Evolutionary conservation across 2,888 invertebrate species (phyloP).

Genomic region (Crocallis elinguaria): DNA sequence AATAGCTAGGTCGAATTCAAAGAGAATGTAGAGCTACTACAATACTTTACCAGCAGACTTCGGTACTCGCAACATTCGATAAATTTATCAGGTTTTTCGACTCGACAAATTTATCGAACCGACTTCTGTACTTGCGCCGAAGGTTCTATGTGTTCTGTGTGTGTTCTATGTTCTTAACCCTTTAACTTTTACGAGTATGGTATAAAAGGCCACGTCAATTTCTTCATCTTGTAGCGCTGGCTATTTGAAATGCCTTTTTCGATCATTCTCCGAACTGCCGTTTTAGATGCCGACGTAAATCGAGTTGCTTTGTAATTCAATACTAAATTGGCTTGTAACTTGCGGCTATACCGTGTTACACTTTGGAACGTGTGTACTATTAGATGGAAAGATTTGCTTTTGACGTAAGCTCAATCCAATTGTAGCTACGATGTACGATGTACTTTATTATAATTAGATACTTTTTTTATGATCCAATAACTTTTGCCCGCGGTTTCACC

Average conservation of each 20-base stretch:
- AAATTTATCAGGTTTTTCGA: no score
- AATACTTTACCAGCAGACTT: no score
- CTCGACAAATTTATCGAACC: not conserved
- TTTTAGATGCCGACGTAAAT: conserved; percentile 17
- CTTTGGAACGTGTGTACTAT: conserved; percentile 3
- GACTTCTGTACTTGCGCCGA: not conserved
- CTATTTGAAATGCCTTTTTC: conserved; percentile 19
- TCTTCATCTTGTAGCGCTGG: conserved; percentile 4
- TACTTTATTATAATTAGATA: no score
- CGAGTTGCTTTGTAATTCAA: conserved; percentile 18
- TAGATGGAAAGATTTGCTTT: not conserved
- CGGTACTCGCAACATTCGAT: no score
- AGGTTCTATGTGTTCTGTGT: no score
- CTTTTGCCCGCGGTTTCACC: no score
- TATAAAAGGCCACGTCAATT: conserved; percentile 6
- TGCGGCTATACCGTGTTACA: conserved; percentile 4
- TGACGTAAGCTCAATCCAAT: not conserved
- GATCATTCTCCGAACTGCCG: conserved; percentile 19
- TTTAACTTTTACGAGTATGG: not conserved
- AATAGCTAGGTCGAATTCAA: no score
- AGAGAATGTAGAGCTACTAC: no score
- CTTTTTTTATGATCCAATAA: no score
- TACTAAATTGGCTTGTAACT: conserved; percentile 19
- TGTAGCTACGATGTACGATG: no score
- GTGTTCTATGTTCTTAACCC: no score